These are phyloP conservation scores for Corapipo altera DNA, from an alignment of 2,113 vertebrate species.

Conservation along the genomic window DNA sequence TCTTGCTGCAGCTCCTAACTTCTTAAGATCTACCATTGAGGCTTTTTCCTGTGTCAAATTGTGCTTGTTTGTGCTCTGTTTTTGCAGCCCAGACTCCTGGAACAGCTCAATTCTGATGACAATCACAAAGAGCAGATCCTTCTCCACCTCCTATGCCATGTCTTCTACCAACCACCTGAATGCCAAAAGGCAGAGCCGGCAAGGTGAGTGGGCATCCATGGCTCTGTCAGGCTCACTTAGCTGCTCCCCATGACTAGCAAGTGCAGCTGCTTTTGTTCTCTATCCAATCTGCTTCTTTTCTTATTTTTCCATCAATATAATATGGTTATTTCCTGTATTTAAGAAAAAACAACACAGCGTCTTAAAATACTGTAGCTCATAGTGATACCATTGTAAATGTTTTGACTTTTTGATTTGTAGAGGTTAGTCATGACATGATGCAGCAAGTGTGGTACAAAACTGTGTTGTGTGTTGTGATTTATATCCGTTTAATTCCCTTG, in stretches of 20 bases:
- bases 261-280: background rate
- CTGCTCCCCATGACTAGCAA: accelerated
- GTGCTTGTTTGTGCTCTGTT: background rate
- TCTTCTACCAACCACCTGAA: conserved; percentile 85
- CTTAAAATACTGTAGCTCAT: background rate
- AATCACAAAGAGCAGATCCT: conserved; percentile 88
- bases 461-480: background rate
- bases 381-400: background rate
- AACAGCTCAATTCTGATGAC: conserved; percentile 83
- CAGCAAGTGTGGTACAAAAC: background rate
- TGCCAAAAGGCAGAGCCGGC: conserved; percentile 80
- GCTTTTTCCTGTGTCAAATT: background rate
- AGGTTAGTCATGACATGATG: background rate
- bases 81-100: conserved; percentile 81
- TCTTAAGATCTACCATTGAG: background rate
- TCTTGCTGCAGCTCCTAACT: background rate
- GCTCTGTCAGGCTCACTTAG: background rate
- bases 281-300: background rate
- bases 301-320: background rate
- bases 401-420: background rate
- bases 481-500: background rate
- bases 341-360: background rate
- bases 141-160: conserved; percentile 82
- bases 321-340: background rate
- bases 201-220: conserved; percentile 63